A percentile compares a stretch with the other conserved stretches of the same genome.
These are phyloP conservation scores for Siderastrea siderea DNA, from an alignment of 92 coral and sea anemone genomes.

Conservation along the genomic window DNA sequence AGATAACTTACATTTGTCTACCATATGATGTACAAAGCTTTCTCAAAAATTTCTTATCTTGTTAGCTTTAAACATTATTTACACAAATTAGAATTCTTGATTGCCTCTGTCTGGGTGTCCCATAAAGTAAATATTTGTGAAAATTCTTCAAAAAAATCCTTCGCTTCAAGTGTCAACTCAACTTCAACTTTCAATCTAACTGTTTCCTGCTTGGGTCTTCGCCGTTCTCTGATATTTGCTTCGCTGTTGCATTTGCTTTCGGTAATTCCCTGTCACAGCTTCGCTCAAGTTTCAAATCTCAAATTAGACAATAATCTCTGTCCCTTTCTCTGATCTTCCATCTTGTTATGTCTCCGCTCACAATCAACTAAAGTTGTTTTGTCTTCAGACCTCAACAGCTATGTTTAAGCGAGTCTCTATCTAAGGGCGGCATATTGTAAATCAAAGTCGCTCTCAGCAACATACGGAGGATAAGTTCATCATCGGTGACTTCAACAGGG, in stretches of 20 bases:
- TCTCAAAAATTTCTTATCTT: slow-evolving; percentile 5
- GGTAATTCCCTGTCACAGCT: too few relatives aligned
- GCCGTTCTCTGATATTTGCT: background rate
- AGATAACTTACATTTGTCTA: slow-evolving; percentile 7
- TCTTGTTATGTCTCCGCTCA: background rate
- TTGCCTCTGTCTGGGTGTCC: background rate
- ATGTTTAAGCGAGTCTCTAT: slow-evolving; percentile 48
- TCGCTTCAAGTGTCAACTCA: background rate
- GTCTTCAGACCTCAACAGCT: slow-evolving; percentile 31
- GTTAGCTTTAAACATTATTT: slow-evolving; percentile 23
- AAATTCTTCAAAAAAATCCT: background rate
- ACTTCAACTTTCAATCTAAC: background rate
- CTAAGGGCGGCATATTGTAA: slow-evolving; percentile 74
- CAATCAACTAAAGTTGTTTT: background rate
- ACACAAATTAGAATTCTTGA: slow-evolving; percentile 23
- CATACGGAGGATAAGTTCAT: slow-evolving; percentile 77
- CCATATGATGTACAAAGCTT: background rate
- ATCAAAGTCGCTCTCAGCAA: slow-evolving; percentile 83
- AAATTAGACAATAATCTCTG: background rate
- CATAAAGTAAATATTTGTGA: slow-evolving; percentile 16
- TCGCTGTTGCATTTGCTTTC: background rate
- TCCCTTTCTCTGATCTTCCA: background rate
- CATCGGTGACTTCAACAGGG: slow-evolving; percentile 94
- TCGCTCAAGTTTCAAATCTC: background rate
- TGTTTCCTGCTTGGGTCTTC: slow-evolving; percentile 4